These are phyloP conservation scores for Sphenodon punctatus DNA, from an alignment of 2,797 vertebrate species.

Conservation along the genomic window DNA sequence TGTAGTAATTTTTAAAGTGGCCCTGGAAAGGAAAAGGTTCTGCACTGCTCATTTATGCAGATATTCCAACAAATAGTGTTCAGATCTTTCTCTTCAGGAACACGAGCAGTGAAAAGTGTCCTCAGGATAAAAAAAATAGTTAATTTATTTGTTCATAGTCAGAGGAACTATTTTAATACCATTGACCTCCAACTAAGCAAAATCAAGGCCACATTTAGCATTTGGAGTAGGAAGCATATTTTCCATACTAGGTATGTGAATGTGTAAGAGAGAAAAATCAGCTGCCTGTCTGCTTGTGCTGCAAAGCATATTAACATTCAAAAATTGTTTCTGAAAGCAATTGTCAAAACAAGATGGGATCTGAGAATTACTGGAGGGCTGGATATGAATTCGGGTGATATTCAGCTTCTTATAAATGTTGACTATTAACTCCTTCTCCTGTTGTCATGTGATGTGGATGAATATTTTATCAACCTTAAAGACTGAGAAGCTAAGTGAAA, in stretches of 20 bases:
- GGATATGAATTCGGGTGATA: not conserved
- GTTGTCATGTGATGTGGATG: accelerated
- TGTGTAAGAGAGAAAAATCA: too few relatives aligned
- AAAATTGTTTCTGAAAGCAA: not conserved
- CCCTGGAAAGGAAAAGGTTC: too few relatives aligned
- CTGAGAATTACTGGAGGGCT: accelerated
- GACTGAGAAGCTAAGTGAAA: not conserved
- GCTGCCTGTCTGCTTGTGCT: not conserved
- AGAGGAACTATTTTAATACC: slow-evolving; percentile 63
- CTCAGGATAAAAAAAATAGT: slow-evolving; percentile 53
- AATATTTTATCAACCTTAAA: not conserved
- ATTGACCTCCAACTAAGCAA: slow-evolving; percentile 39
- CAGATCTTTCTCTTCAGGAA: slow-evolving; percentile 37
- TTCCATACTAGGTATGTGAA: not conserved
- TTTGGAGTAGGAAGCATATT: slow-evolving; percentile 5
- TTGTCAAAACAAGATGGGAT: not conserved
- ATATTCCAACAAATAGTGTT: slow-evolving; percentile 19
- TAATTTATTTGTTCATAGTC: not conserved
- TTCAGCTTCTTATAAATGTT: not conserved
- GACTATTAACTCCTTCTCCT: not conserved
- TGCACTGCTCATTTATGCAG: too few relatives aligned
- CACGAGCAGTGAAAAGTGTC: slow-evolving; percentile 67
- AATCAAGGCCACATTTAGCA: not conserved
- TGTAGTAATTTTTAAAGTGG: too few relatives aligned
- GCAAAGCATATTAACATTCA: not conserved